These are phyloP conservation scores for Chunga burmeisteri DNA, from an alignment of 2,113 vertebrate genomes.

Conservation along the genomic window DNA sequence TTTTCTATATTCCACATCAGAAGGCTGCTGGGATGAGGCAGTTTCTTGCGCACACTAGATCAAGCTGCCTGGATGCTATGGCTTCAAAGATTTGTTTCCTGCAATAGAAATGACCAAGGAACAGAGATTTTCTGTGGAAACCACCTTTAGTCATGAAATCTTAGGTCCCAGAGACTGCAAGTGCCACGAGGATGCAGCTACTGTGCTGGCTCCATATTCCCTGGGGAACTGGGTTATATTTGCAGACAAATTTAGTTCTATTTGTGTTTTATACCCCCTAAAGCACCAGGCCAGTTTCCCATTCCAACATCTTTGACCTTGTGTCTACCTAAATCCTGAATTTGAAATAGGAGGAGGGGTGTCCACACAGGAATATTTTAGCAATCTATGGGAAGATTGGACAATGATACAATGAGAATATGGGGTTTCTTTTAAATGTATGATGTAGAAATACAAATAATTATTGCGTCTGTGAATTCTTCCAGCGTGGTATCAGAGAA, in stretches of 20 bases:
- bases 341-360: not conserved
- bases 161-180: rapidly evolving
- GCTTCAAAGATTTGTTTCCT: not conserved
- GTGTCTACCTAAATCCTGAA: not conserved
- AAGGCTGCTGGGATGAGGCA: not conserved
- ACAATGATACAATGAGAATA: not conserved
- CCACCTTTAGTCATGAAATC: not conserved
- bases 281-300: not conserved
- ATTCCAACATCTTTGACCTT: not conserved
- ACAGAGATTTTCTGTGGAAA: not conserved
- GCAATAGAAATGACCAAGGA: not conserved
- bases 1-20: not conserved
- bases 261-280: not conserved
- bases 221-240: not conserved
- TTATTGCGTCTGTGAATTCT: not conserved
- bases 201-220: not conserved
- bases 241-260: not conserved
- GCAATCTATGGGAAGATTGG: not conserved
- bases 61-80: not conserved
- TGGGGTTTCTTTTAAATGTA: not conserved
- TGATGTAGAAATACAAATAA: not conserved
- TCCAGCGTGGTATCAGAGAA: not conserved
- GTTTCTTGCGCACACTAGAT: not conserved
- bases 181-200: not conserved
- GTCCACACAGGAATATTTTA: not conserved